phyloP scores from a whole-genome alignment of 2,113 vertebrate species.

The Suricata suricatta region DNA sequence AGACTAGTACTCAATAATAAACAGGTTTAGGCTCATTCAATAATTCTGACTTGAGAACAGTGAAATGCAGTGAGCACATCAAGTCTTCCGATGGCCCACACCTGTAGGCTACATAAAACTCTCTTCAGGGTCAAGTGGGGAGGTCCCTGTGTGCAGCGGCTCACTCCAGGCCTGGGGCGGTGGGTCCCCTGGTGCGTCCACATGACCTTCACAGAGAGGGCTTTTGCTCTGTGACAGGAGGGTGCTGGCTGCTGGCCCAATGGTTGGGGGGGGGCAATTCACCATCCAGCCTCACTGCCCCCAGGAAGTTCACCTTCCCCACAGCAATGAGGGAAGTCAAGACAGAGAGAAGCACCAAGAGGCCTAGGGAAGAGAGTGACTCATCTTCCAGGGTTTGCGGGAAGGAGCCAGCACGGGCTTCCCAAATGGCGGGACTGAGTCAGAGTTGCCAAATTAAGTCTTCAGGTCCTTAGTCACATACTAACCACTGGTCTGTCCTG shows the following conservation, averaged over 20 bases:
- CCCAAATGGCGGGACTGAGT: rapidly evolving
- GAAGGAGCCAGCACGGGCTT: too few relatives aligned
- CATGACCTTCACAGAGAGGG: rapidly evolving
- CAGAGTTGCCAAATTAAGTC: background rate
- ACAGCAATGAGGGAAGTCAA: background rate
- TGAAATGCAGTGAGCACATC: background rate
- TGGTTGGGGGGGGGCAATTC: too few relatives aligned
- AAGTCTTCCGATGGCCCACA: background rate
- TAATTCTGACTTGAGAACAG: background rate
- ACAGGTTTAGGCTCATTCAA: background rate
- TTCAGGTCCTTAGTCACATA: too few relatives aligned
- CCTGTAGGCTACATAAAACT: background rate
- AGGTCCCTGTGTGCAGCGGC: rapidly evolving
- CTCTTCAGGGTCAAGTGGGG: background rate
- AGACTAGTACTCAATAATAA: too few relatives aligned
- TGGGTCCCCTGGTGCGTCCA: background rate
- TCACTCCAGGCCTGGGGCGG: background rate
- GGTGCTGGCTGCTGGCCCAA: rapidly evolving
- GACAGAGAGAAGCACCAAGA: background rate
- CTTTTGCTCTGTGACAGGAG: too few relatives aligned
- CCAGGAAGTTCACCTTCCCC: background rate
- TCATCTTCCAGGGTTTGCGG: rapidly evolving
- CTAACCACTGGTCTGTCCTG: rapidly evolving
- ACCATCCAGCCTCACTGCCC: background rate
- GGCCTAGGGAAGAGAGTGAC: background rate